Base-by-base conservation (phyloP, 2,113 vertebrate genomes). In the Scolopax mira region DNA sequence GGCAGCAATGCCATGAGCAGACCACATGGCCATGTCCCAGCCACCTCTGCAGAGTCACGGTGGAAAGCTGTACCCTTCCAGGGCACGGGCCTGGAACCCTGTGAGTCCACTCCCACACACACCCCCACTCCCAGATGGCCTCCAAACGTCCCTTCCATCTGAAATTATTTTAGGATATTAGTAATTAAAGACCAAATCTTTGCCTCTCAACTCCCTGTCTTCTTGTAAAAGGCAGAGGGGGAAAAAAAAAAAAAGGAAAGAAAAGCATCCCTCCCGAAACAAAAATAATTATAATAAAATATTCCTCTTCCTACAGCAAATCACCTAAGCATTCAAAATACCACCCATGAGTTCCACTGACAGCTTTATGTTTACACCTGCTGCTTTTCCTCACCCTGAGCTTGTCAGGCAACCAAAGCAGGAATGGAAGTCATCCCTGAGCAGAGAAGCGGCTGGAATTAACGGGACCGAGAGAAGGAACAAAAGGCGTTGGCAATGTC, bases 111-210 rank as follows among this genome's bases (percentile, higher is more conserved):
- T 85, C 88, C 95, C 77, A 91, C 37, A 0, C 89, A 66, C 46
- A 35, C 54, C 83, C 87, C 73, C 81, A 72, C 85, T 82, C 74
- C 81, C 92, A 96, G 73, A 96, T 88, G 88, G 85, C 79, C 57
- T 75, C 81, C 79, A 49, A 83, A 57, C 2, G 18, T 65, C 85
- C 67, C 58, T 82, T 88, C 70, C 54, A 57, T 77, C 58, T 48
- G 0, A 19, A 64, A 52, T 65, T 72, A 81, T n/a, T 64, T 69
- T 39, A 71, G 52, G 60, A 46, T 84, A 41, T 54, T 23, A 41
- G 21, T 48, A 79, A 79, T 18, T 44, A 55, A 88, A 91, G 48
- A 13, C 18, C n/a, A 35, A n/a, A 52, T 52, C 70, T 85, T 52
- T 85, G 57, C 57, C 55, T 75, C 2, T 0, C 14, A 54, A 17